These are phyloP conservation scores for Bufotes viridis DNA, from an alignment of 2,797 vertebrate genomes.

Conservation along the genomic window DNA sequence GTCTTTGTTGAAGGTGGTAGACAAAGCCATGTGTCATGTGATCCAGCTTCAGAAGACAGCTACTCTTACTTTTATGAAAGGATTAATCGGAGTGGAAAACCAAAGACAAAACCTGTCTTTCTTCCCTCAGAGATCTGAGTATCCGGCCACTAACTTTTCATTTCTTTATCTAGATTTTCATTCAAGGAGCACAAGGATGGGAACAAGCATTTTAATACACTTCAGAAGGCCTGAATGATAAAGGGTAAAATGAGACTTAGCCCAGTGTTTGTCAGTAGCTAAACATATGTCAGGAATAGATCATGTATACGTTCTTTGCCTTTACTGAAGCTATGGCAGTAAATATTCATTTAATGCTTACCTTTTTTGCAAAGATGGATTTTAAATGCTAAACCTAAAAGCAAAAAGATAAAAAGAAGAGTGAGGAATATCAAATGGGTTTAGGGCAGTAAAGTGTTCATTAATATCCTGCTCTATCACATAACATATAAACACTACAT, in stretches of 20 bases:
- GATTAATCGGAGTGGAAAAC: conserved; percentile 84
- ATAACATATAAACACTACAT: background rate
- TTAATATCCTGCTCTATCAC: conserved; percentile 14
- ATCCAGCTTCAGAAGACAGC: conserved; percentile 78
- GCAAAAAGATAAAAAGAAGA: conserved; percentile 49
- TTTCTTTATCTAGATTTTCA: conserved; percentile 62
- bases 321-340: conserved; percentile 33
- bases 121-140: conserved; percentile 70
- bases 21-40: conserved; percentile 67
- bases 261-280: conserved; percentile 67
- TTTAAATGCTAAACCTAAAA: conserved; percentile 63
- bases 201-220: conserved; percentile 58
- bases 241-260: conserved; percentile 64
- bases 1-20: conserved; percentile 65
- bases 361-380: conserved; percentile 66
- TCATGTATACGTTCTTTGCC: conserved; percentile 63
- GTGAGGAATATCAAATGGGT: conserved; percentile 19
- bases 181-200: conserved; percentile 63
- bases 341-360: conserved; percentile 67
- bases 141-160: conserved; percentile 60
- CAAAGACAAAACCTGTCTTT: conserved; percentile 75
- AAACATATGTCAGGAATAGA: conserved; percentile 18
- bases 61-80: conserved; percentile 78
- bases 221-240: conserved; percentile 39
- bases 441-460: background rate